These are phyloP conservation scores for Cyphomyrus discorhynchus DNA, from an alignment of 2,113 vertebrate species.

Conservation along the genomic window DNA sequence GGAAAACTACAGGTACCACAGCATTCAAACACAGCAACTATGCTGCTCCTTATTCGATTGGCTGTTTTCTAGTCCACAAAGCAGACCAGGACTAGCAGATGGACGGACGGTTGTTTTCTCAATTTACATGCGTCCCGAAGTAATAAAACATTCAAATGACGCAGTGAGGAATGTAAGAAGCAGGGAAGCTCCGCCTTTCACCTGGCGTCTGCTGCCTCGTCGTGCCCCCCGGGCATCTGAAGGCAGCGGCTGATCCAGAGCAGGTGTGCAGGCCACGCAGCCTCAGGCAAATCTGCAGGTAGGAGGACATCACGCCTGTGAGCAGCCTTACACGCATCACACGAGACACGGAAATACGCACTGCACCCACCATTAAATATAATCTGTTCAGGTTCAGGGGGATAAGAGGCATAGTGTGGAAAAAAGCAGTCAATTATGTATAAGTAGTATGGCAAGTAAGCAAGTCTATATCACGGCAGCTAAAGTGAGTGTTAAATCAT, in stretches of 20 bases:
- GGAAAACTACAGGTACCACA: neutral
- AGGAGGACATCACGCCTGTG: constrained; percentile 11
- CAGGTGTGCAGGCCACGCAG: constrained; percentile 61
- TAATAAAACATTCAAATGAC: neutral
- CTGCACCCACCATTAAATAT: neutral
- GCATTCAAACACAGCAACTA: neutral
- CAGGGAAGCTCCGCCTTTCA: constrained; percentile 28
- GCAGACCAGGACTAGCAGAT: neutral
- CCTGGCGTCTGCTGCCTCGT: constrained; percentile 39
- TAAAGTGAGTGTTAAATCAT: neutral
- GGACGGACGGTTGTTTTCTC: neutral
- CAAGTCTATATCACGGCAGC: neutral
- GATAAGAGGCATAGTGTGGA: neutral
- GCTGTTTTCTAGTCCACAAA: neutral
- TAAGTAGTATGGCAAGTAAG: neutral
- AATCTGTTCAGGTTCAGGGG: neutral
- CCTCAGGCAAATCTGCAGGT: constrained; percentile 61
- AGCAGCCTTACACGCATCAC: neutral
- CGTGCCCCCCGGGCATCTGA: constrained; percentile 57
- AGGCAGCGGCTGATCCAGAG: constrained; percentile 63
- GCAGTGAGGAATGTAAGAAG: neutral
- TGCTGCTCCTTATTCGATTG: neutral
- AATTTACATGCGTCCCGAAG: neutral
- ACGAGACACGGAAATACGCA: neutral
- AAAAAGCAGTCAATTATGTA: neutral